phyloP scores from a whole-genome alignment of 2,888 invertebrate genomes.

The Synergus itoensis region DNA sequence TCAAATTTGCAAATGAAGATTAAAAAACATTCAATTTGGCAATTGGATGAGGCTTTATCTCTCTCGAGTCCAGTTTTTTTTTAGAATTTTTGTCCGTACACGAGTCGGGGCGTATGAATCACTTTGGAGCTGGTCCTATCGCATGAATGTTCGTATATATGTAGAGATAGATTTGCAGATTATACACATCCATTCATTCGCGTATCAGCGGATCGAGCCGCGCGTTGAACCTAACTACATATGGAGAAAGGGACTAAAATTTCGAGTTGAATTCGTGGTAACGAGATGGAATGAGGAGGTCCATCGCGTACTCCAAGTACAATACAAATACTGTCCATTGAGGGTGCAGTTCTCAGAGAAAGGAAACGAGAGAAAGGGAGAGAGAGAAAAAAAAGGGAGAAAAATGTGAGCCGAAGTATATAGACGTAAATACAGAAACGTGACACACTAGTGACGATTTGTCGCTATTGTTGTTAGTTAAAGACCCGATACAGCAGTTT shows the following conservation, averaged over 20 bases:
- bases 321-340: conserved; percentile 15
- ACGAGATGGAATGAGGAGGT: neutral
- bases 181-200: conserved; percentile 13
- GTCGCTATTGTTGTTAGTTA: neutral
- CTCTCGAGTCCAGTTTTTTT: neutral
- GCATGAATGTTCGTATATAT: conserved; percentile 1
- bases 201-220: conserved; percentile 11
- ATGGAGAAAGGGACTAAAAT: conserved; percentile 4
- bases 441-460: neutral
- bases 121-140: conserved; percentile 22
- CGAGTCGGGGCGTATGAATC: conserved; percentile 9
- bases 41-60: conserved; percentile 8
- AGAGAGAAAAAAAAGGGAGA: conserved; percentile 25
- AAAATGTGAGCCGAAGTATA: conserved; percentile 41
- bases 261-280: conserved; percentile 7
- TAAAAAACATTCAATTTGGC: conserved; percentile 6
- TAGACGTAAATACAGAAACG: neutral
- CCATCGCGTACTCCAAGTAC: neutral
- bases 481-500: conserved; percentile 2
- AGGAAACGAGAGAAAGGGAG: neutral
- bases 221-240: conserved; percentile 9
- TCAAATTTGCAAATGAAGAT: neutral
- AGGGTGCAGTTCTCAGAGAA: neutral
- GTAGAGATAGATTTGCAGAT: conserved; percentile 11
- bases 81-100: conserved; percentile 16